Evolutionary conservation across 1,140 invertebrate genomes (phyloP), one percentile per base, ranked within the genome.

Genomic region (Sesamia nonagrioides): DNA sequence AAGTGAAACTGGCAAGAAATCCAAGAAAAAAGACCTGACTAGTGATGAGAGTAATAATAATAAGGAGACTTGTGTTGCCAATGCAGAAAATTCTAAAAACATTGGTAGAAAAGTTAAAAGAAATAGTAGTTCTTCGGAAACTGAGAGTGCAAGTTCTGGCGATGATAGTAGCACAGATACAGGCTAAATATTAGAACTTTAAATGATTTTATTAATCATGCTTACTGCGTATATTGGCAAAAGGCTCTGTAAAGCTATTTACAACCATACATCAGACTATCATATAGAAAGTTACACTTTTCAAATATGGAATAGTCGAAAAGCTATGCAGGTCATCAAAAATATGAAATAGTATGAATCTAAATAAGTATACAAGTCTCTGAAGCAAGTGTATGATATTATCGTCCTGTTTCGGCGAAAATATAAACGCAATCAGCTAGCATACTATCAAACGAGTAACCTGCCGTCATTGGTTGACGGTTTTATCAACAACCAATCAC

Each of bases 141-240:
- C 93, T 1, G 93, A 93, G 45, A 94, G 93, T 69, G 93, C 88
- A 0, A 94, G 92, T 78, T 93, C 92, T 17, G 91, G 91, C 2
- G 92, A 94, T 86, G 92, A 94, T 56, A 91, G 84, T 37, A 93
- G 92, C 66, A 93, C 92, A 0, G 92, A 94, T 69, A 94, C 92
- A 9, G 92, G 92, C 80, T 94, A 88, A 92, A 63, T 72, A 60
- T 48, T 42, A 18, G 27, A 45, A 35, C 33, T 18, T 9, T 45
- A 11, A 78, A 7, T 56, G 18, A 27, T 66, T 68, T 68, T 7
- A 37, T 37, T 35, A n/a, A 13, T 8, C 37, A 3, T 37, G 58
- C 58, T 60, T 37, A 1, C 4, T 66, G 61, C 40, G 3, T 66
- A 45, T 66, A 45, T 42, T 42, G 61, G n/a, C 3, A 66, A 7